Percentiles rank a stretch among this genome's conserved stretches.
Conservation (phyloP, 2,888 invertebrate species). For the Trachelus iudaicus region DNA sequence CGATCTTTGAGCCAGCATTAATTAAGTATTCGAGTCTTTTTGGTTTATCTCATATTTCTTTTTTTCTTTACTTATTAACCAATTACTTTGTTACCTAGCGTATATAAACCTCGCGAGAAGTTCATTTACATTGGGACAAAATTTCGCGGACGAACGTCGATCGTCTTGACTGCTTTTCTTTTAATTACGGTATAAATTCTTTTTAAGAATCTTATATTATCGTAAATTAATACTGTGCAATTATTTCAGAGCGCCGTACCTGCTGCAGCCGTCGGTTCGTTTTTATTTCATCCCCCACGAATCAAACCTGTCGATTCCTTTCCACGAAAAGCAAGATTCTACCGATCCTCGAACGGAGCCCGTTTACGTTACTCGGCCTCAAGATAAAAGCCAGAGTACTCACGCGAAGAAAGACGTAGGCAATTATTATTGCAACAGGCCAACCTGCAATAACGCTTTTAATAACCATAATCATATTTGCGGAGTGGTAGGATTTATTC, state of each 20-base stretch:
- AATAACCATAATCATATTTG: neutral
- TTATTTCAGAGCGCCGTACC: neutral
- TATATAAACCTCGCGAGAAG: constrained; percentile 46
- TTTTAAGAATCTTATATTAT: neutral
- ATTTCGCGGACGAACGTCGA: neutral
- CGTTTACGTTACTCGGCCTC: neutral
- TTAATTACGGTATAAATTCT: neutral
- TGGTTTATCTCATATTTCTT: neutral
- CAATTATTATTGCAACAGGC: neutral
- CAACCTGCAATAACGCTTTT: neutral
- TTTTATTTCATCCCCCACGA: neutral
- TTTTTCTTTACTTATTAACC: neutral
- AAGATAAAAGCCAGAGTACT: neutral
- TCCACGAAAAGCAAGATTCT: neutral
- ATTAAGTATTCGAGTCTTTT: neutral
- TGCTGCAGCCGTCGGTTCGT: neutral
- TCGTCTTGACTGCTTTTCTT: neutral
- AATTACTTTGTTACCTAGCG: neutral
- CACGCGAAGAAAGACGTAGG: neutral
- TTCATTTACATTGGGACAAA: constrained; percentile 24
- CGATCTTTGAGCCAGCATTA: neutral
- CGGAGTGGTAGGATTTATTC: neutral
- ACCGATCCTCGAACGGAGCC: neutral
- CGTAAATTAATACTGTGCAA: neutral
- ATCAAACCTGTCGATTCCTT: neutral